phyloP scores from a whole-genome alignment of 2,797 vertebrate species.

The Podarcis lilfordi region DNA sequence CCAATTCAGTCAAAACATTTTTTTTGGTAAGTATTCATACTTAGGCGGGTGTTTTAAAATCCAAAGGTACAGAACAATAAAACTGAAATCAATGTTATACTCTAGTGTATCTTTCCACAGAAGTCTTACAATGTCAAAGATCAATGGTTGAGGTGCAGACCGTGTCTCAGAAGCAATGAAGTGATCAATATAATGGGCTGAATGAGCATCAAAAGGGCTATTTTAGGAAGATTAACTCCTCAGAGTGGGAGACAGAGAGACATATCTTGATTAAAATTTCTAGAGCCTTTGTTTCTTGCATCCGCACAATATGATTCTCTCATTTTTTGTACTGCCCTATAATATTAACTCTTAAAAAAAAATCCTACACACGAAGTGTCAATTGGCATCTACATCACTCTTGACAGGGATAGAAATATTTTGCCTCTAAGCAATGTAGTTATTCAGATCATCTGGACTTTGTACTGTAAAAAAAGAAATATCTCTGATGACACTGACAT shows the following conservation, averaged over 20 bases:
- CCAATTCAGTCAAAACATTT: neutral
- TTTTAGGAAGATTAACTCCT: conserved; percentile 40
- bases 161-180: conserved; percentile 27
- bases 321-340: neutral
- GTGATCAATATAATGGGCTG: conserved; percentile 3
- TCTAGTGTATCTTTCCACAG: neutral
- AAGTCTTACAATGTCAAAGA: conserved; percentile 25
- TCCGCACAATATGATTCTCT: neutral
- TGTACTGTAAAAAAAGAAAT: neutral
- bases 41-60: neutral
- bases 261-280: neutral
- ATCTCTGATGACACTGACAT: neutral
- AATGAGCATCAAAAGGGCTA: conserved; percentile 40
- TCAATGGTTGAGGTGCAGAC: conserved; percentile 29
- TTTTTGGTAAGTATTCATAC: neutral
- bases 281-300: neutral
- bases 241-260: neutral
- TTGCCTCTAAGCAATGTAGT: conserved; percentile 9
- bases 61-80: conserved; percentile 31
- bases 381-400: neutral
- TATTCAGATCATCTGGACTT: neutral
- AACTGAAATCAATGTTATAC: conserved; percentile 28
- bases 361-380: neutral
- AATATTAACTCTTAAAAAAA: neutral
- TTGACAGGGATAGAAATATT: neutral